Conservation (phyloP, 2,888 invertebrate genomes). For the Microctonus hyperodae region DNA sequence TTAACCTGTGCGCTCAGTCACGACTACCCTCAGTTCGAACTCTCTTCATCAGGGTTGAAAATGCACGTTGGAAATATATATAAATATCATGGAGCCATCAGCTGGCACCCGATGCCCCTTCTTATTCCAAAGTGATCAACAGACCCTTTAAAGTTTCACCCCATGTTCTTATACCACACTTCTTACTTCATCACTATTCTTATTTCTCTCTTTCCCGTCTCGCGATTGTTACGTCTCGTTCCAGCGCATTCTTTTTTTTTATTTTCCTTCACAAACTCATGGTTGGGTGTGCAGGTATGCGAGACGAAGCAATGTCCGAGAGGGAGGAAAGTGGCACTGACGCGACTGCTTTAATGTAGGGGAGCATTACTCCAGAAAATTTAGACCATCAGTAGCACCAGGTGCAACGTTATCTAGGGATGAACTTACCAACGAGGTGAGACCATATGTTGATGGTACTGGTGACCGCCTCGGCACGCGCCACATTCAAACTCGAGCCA, state of each 20-base stretch:
- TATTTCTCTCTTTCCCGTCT: slow-evolving; percentile 9
- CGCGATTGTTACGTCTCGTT: not conserved
- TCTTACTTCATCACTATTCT: not conserved
- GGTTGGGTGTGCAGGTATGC: slow-evolving; percentile 34
- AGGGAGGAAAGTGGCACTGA: slow-evolving; percentile 29
- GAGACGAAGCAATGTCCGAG: slow-evolving; percentile 32
- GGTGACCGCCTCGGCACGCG: slow-evolving; percentile 58
- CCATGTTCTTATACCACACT: not conserved
- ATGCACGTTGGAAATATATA: not conserved
- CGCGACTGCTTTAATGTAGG: slow-evolving; percentile 21
- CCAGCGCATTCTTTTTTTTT: not conserved
- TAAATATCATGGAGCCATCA: slow-evolving; percentile 28
- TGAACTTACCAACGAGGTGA: slow-evolving; percentile 55
- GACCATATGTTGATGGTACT: slow-evolving; percentile 58
- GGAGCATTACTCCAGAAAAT: slow-evolving; percentile 37
- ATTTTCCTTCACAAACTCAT: slow-evolving; percentile 1
- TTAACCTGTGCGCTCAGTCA: slow-evolving; percentile 8
- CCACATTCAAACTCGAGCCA: slow-evolving; percentile 59
- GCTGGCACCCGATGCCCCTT: slow-evolving; percentile 33
- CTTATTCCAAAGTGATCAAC: slow-evolving; percentile 15
- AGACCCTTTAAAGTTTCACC: slow-evolving; percentile 33
- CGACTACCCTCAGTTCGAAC: slow-evolving; percentile 1
- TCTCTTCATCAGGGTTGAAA: not conserved
- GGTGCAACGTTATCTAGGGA: slow-evolving; percentile 57
- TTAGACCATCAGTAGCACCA: slow-evolving; percentile 48